Evolutionary conservation across 2,888 invertebrate genomes (phyloP).

Genomic region (Stenchaetothrips biformis): DNA sequence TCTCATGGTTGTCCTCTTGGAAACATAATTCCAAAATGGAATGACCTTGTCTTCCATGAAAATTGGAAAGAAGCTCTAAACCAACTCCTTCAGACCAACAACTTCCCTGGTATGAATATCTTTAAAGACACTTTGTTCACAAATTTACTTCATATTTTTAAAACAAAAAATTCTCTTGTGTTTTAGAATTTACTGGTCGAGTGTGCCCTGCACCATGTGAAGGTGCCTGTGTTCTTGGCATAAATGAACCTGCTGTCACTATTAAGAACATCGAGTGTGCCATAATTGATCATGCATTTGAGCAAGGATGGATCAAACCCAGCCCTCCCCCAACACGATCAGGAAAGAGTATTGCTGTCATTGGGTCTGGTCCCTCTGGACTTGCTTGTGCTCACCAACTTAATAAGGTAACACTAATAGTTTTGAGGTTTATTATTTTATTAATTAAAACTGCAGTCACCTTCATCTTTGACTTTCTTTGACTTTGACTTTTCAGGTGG

Average conservation of each 20-base stretch:
- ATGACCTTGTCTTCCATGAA: slow-evolving; percentile 88
- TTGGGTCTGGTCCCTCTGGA: slow-evolving; percentile 93
- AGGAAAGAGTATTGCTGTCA: slow-evolving; percentile 78
- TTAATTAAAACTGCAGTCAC: not conserved
- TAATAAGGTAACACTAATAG: slow-evolving; percentile 59
- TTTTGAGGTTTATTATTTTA: not conserved
- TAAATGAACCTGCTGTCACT: slow-evolving; percentile 93
- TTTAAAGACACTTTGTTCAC: slow-evolving; percentile 10
- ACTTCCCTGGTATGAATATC: slow-evolving; percentile 71
- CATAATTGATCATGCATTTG: slow-evolving; percentile 97
- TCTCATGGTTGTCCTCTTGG: slow-evolving; percentile 94
- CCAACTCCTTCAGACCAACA: slow-evolving; percentile 94
- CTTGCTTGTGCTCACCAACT: slow-evolving; percentile 94
- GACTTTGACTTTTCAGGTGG: slow-evolving; percentile 56
- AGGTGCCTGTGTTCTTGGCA: slow-evolving; percentile 93
- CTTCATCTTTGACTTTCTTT: not conserved
- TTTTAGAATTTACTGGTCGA: slow-evolving; percentile 80
- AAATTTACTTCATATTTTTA: slow-evolving; percentile 25
- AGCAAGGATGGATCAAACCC: slow-evolving; percentile 89
- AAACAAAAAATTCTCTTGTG: slow-evolving; percentile 26
- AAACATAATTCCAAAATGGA: slow-evolving; percentile 99
- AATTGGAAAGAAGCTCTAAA: slow-evolving; percentile 92
- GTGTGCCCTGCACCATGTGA: slow-evolving; percentile 98
- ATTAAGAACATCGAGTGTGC: slow-evolving; percentile 99
- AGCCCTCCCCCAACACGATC: slow-evolving; percentile 69